Conservation (phyloP, 53 echinoderm and acorn worm species). For the Actinopyga echinites region DNA sequence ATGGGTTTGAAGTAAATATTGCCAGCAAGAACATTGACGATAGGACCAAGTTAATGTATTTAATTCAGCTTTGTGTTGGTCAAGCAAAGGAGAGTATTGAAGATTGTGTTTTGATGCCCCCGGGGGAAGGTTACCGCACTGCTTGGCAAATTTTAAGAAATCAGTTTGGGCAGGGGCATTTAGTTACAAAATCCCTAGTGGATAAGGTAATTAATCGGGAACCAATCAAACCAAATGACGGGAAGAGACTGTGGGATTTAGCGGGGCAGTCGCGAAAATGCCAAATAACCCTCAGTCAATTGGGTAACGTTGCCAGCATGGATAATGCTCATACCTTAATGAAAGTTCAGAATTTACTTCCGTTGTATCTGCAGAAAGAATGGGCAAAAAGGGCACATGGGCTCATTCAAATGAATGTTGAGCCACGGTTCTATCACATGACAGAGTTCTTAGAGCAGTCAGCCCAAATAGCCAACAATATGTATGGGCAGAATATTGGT, state of each 20-base stretch:
- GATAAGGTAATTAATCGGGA: constrained; percentile 47
- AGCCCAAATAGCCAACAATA: constrained; percentile 35
- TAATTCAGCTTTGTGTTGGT: constrained; percentile 55
- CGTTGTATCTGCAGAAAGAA: background rate
- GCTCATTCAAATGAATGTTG: constrained; percentile 3
- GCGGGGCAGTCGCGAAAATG: constrained; percentile 48
- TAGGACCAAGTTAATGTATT: constrained; percentile 33
- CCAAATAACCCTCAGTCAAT: constrained; percentile 8
- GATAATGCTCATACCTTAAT: background rate
- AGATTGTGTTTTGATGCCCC: constrained; percentile 47
- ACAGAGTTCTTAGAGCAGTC: constrained; percentile 21
- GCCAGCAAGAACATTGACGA: constrained; percentile 14
- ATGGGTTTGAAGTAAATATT: constrained; percentile 49
- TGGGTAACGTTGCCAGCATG: constrained; percentile 25
- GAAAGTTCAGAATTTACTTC: background rate
- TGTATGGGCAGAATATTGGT: too few species aligned
- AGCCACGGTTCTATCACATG: constrained; percentile 24
- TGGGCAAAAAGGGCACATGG: constrained; percentile 42
- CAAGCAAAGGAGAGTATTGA: constrained; percentile 56
- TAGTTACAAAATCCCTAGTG: constrained; percentile 26
- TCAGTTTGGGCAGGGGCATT: constrained; percentile 58
- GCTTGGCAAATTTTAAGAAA: constrained; percentile 37
- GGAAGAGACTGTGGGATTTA: constrained; percentile 29
- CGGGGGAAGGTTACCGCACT: constrained; percentile 16
- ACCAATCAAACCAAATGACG: constrained; percentile 49